Conservation (phyloP, 2,888 invertebrate genomes). For the Trimorus sp. region DNA sequence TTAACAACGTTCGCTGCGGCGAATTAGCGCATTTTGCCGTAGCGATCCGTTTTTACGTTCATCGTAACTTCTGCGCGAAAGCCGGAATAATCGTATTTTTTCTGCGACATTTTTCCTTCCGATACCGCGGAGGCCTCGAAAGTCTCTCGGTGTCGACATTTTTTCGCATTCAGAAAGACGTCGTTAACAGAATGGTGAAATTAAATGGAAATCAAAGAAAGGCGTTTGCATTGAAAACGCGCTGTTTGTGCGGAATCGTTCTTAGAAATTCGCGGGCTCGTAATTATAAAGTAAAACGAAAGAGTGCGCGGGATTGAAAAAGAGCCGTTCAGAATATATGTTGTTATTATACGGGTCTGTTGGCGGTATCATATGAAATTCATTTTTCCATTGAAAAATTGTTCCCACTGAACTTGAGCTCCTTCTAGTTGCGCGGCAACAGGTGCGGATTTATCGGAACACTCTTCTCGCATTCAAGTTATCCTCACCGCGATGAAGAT, state of each 20-base stretch:
- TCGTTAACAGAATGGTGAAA: background rate
- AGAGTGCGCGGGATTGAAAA: background rate
- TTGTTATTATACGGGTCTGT: background rate
- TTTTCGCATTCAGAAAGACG: background rate
- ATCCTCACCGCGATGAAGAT: background rate
- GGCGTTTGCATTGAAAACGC: background rate
- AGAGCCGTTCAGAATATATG: background rate
- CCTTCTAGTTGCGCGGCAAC: background rate
- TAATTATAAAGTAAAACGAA: background rate
- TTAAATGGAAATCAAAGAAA: slow-evolving; percentile 6
- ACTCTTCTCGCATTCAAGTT: background rate
- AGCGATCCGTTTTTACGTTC: too few relatives aligned
- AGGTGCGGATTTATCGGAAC: slow-evolving; percentile 6
- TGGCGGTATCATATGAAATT: background rate
- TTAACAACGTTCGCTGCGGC: too few relatives aligned
- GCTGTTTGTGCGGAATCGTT: background rate
- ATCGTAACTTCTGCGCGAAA: too few relatives aligned
- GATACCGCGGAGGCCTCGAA: background rate
- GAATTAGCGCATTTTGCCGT: too few relatives aligned
- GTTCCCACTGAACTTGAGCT: background rate
- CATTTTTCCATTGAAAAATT: background rate
- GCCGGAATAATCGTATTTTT: too few relatives aligned
- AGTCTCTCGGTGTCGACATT: background rate
- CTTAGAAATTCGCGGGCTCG: background rate
- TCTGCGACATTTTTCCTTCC: too few relatives aligned